Percentiles rank a stretch among this genome's conserved stretches.
phyloP scores from a whole-genome alignment of 1,140 invertebrate genomes.

The Sycobia sp. region DNA sequence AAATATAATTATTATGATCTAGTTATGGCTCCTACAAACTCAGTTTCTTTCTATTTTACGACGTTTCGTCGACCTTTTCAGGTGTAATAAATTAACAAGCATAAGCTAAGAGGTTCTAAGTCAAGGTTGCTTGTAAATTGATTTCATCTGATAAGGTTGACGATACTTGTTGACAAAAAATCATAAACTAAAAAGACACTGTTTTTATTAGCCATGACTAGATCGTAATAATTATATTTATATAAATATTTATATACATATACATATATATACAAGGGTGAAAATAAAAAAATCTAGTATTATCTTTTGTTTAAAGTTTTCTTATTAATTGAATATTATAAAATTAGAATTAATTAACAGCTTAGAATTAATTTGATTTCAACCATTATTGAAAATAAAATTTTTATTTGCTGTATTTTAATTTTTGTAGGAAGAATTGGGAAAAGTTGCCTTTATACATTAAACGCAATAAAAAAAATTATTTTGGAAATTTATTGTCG shows the following conservation, averaged over 20 bases:
- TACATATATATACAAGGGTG: too few relatives aligned
- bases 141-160: too few relatives aligned
- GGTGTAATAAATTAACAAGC: too few relatives aligned
- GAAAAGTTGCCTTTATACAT: conserved; percentile 81
- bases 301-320: neutral
- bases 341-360: neutral
- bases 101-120: too few relatives aligned
- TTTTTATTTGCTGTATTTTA: conserved; percentile 26
- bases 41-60: too few relatives aligned
- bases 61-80: too few relatives aligned
- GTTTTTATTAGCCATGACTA: too few relatives aligned
- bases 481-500: conserved; percentile 78
- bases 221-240: neutral
- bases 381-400: neutral
- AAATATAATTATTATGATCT: neutral
- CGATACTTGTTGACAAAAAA: too few relatives aligned
- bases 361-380: neutral
- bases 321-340: neutral
- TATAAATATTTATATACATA: neutral
- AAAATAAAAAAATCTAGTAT: neutral
- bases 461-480: conserved; percentile 67
- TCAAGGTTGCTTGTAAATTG: too few relatives aligned
- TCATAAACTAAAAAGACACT: too few relatives aligned
- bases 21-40: too few relatives aligned
- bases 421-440: conserved; percentile 67